phyloP scores from a whole-genome alignment of 1,140 invertebrate genomes.

The Sinella curviseta region DNA sequence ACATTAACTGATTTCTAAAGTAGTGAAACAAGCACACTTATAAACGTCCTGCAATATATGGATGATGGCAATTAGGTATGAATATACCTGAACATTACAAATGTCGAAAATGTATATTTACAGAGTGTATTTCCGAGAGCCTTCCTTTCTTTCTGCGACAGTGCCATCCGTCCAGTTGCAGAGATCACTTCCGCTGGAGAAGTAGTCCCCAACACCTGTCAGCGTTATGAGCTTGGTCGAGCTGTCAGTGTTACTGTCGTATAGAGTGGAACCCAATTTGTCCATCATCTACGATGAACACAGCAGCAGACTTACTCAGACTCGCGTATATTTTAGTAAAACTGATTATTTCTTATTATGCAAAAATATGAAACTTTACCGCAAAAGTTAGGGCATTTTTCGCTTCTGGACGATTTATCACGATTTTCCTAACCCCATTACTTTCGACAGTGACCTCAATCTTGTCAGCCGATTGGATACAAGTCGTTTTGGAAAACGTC shows the following conservation, averaged over 20 bases:
- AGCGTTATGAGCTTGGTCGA: conserved; percentile 66
- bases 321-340: neutral
- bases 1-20: conserved; percentile 69
- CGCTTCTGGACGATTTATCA: conserved; percentile 69
- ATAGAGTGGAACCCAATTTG: conserved; percentile 64
- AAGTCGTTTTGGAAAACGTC: neutral
- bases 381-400: conserved; percentile 74
- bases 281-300: conserved; percentile 65
- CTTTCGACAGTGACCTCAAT: conserved; percentile 49
- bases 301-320: no score
- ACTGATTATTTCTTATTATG: neutral
- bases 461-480: neutral
- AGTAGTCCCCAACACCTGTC: conserved; percentile 77
- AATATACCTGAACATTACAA: neutral
- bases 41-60: no score
- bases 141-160: conserved; percentile 53
- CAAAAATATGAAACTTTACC: conserved; percentile 51
- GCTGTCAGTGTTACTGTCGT: conserved; percentile 67
- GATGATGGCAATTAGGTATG: no score
- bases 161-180: conserved; percentile 56
- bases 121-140: conserved; percentile 39
- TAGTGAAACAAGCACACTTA: conserved; percentile 53
- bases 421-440: conserved; percentile 65
- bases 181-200: conserved; percentile 85
- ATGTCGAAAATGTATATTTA: neutral